phyloP scores from a whole-genome alignment of 2,797 vertebrate genomes.

The Mormyrus hasselquistii region DNA sequence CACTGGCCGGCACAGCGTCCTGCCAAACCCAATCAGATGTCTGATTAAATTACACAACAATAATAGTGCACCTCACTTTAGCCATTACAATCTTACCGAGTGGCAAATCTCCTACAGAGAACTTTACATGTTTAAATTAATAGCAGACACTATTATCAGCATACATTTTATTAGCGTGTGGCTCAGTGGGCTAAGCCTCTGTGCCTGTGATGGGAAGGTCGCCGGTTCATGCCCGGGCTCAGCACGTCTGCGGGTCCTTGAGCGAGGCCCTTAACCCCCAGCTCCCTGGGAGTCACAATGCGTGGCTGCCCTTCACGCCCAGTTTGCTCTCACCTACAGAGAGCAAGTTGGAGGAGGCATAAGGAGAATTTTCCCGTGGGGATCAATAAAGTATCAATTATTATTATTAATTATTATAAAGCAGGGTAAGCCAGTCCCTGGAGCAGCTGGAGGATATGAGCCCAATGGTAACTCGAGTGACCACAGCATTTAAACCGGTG shows the following conservation, averaged over 20 bases:
- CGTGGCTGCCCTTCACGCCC: not conserved
- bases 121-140: not conserved
- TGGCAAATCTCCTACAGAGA: not conserved
- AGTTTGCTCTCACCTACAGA: not conserved
- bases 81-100: not conserved
- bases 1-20: slow-evolving; percentile 70
- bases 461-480: not conserved
- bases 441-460: not conserved
- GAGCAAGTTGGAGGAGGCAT: not conserved
- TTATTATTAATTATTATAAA: not conserved
- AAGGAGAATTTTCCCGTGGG: not conserved
- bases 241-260: not conserved
- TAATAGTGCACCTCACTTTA: not conserved
- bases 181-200: not conserved
- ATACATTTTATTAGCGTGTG: not conserved
- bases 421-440: not conserved
- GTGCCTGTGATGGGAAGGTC: not conserved
- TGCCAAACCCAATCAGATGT: slow-evolving; percentile 38
- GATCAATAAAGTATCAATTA: not conserved
- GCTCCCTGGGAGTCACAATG: not conserved
- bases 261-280: not conserved
- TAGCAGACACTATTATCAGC: not conserved
- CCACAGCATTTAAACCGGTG: not conserved
- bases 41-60: not conserved
- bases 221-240: not conserved